These are phyloP conservation scores for Psettodes erumei DNA, from an alignment of 2,113 vertebrate species.

Conservation along the genomic window DNA sequence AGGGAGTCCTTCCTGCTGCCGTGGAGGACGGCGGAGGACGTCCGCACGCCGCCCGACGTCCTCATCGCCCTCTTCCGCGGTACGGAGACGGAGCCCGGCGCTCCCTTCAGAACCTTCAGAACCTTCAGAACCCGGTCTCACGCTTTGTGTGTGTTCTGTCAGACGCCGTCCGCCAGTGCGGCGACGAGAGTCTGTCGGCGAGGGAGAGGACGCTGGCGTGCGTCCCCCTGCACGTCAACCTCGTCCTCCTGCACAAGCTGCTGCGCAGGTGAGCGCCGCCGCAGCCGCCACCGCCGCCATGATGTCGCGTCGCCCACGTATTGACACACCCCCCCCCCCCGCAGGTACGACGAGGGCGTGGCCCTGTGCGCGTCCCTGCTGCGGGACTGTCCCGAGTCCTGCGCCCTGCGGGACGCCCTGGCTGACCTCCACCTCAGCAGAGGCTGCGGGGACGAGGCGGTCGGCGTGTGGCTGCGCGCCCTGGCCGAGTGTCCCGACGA, in stretches of 20 bases:
- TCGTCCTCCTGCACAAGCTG: slow-evolving; percentile 85
- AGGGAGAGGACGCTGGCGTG: slow-evolving; percentile 84
- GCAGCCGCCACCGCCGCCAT: too few relatives aligned
- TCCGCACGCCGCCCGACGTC: slow-evolving; percentile 85
- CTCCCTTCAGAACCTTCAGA: too few relatives aligned
- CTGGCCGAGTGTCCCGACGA: slow-evolving; percentile 87
- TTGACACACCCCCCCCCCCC: too few relatives aligned
- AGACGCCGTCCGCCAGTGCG: slow-evolving; percentile 90
- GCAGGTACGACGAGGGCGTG: slow-evolving; percentile 86
- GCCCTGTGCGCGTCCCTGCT: slow-evolving; percentile 86
- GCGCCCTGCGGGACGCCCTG: slow-evolving; percentile 86
- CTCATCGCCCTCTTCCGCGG: slow-evolving; percentile 91
- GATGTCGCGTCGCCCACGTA: too few relatives aligned
- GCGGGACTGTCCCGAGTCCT: slow-evolving; percentile 84
- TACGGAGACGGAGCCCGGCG: too few relatives aligned
- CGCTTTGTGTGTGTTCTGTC: neutral
- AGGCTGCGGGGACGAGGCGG: slow-evolving; percentile 79
- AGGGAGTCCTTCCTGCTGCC: slow-evolving; percentile 90
- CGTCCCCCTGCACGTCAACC: slow-evolving; percentile 91
- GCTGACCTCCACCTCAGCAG: slow-evolving; percentile 84
- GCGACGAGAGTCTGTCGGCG: slow-evolving; percentile 80
- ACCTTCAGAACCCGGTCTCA: too few relatives aligned
- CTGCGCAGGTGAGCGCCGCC: slow-evolving; percentile 85
- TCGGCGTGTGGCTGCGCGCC: slow-evolving; percentile 86
- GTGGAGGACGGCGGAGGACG: slow-evolving; percentile 85